These are phyloP conservation scores for Oncorhynchus keta DNA, from an alignment of 2,113 vertebrate genomes.

Conservation along the genomic window DNA sequence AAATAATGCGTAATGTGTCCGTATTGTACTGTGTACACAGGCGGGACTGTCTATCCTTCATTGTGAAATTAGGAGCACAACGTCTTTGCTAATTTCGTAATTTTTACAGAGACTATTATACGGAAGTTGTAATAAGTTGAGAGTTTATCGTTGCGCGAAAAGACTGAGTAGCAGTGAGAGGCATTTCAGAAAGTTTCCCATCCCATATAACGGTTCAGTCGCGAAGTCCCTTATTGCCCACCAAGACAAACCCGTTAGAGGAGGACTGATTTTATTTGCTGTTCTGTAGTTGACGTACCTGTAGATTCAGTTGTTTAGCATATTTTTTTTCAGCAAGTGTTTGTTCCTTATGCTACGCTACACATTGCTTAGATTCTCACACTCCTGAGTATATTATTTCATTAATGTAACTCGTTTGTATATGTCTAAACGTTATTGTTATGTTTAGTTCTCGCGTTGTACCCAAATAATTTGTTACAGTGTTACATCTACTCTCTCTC, in stretches of 20 bases:
- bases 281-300: slow-evolving; percentile 17
- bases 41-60: neutral
- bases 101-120: slow-evolving; percentile 12
- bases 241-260: slow-evolving; percentile 39
- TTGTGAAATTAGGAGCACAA: neutral
- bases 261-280: slow-evolving; percentile 13
- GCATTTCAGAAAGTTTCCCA: slow-evolving; percentile 66
- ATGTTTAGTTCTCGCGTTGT: neutral
- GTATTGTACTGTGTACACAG: slow-evolving; percentile 12
- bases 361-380: neutral
- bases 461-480: neutral
- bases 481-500: neutral
- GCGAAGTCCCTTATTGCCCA: slow-evolving; percentile 35
- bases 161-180: slow-evolving; percentile 32
- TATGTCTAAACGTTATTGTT: neutral
- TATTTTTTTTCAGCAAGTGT: neutral
- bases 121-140: slow-evolving; percentile 32
- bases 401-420: neutral
- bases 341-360: neutral
- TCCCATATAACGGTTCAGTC: slow-evolving; percentile 28
- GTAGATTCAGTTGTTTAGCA: neutral
- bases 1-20: slow-evolving; percentile 43
- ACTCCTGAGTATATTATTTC: neutral
- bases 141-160: slow-evolving; percentile 13
- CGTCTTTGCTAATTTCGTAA: neutral